Conservation (phyloP, 92 coral and sea anemone species). For the Siderastrea radians region DNA sequence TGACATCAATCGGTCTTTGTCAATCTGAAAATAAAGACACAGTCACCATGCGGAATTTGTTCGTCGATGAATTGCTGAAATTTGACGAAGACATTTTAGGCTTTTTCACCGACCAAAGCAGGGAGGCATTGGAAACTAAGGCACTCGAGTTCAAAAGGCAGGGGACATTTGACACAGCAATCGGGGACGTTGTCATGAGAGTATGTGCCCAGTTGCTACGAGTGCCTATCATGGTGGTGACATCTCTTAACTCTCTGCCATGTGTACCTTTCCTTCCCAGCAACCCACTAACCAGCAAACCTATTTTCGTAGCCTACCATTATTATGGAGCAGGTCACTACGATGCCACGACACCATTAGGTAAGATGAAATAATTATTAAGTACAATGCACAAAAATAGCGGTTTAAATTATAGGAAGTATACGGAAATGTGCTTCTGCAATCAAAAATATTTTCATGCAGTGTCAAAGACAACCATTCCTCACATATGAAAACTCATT, state of each 20-base stretch:
- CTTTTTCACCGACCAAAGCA: slow-evolving; percentile 45
- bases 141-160: slow-evolving; percentile 39
- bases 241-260: slow-evolving; percentile 68
- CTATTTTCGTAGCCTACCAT: slow-evolving; percentile 80
- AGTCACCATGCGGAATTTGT: slow-evolving; percentile 30
- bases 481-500: too few relatives aligned
- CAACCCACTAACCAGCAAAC: slow-evolving; percentile 50
- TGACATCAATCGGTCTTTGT: slow-evolving; percentile 40
- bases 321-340: slow-evolving; percentile 85
- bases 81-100: slow-evolving; percentile 46
- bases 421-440: too few relatives aligned
- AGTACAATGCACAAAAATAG: too few relatives aligned
- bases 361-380: too few relatives aligned
- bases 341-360: slow-evolving; percentile 60
- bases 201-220: slow-evolving; percentile 78
- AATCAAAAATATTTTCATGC: too few relatives aligned
- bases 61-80: slow-evolving; percentile 37
- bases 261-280: slow-evolving; percentile 76
- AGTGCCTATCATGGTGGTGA: slow-evolving; percentile 70
- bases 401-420: too few relatives aligned
- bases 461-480: too few relatives aligned
- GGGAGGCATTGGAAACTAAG: slow-evolving; percentile 57
- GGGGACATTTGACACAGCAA: slow-evolving; percentile 66
- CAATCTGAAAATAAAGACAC: slow-evolving; percentile 59
- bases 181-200: slow-evolving; percentile 74